Evolutionary conservation across 2,888 invertebrate species (phyloP).

Genomic region (Listrodromus nycthemerus): DNA sequence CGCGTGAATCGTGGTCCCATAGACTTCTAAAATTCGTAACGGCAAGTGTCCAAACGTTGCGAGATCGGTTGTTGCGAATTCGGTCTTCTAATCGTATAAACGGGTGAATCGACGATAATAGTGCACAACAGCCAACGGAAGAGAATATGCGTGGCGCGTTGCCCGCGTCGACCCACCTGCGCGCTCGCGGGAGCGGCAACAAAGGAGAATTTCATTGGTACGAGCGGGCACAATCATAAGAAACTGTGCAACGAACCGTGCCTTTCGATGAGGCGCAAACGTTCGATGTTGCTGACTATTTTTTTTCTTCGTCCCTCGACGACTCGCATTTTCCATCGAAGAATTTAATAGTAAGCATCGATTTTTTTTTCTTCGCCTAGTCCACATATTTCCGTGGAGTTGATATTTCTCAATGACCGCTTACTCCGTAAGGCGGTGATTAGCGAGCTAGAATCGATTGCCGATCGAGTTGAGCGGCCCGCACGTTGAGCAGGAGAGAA

Average conservation of each 20-base stretch:
- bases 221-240: slow-evolving; percentile 16
- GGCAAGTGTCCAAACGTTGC: slow-evolving; percentile 41
- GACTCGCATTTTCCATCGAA: background rate
- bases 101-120: slow-evolving; percentile 46
- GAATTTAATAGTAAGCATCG: background rate
- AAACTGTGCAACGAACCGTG: background rate
- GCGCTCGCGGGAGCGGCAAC: slow-evolving; percentile 56
- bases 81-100: slow-evolving; percentile 62
- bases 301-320: background rate
- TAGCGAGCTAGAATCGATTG: slow-evolving; percentile 11
- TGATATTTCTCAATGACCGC: slow-evolving; percentile 21
- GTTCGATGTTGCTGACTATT: background rate
- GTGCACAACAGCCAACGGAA: slow-evolving; percentile 37
- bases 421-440: slow-evolving; percentile 21
- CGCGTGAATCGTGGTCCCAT: background rate
- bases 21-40: slow-evolving; percentile 24
- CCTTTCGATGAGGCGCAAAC: slow-evolving; percentile 1
- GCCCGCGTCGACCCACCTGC: background rate
- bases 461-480: background rate
- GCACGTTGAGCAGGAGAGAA: background rate
- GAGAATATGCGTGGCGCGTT: slow-evolving; percentile 46
- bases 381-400: slow-evolving; percentile 7
- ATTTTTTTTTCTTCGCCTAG: background rate
- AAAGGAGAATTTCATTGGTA: slow-evolving; percentile 54
- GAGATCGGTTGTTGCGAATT: slow-evolving; percentile 31